These are phyloP conservation scores for Styela clava DNA, from an alignment of 23 tunicate genomes.

Conservation along the genomic window DNA sequence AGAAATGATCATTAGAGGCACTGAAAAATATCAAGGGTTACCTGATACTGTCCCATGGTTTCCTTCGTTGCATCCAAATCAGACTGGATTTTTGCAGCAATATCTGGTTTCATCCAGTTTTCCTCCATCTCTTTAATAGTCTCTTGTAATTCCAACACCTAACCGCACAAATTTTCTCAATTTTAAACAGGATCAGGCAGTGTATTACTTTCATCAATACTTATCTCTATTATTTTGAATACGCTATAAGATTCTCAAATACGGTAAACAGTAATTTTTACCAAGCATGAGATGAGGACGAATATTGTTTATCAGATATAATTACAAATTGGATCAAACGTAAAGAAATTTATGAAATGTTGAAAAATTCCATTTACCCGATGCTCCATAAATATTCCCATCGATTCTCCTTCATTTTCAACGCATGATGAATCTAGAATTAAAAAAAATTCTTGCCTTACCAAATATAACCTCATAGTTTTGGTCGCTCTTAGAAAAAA, in stretches of 20 bases:
- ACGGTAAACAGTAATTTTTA: too few species aligned
- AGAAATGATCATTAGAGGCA: too few species aligned
- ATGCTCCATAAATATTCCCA: slow-evolving; percentile 19
- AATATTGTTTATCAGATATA: not conserved
- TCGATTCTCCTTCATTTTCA: slow-evolving; percentile 16
- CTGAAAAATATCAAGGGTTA: too few species aligned
- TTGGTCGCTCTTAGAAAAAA: too few species aligned
- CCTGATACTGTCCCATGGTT: slow-evolving; percentile 1
- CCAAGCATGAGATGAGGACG: not conserved
- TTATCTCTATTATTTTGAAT: not conserved
- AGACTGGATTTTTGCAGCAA: not conserved
- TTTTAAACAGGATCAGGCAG: too few species aligned
- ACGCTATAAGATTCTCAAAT: not conserved
- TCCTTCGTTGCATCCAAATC: not conserved
- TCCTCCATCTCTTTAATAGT: slow-evolving; percentile 8
- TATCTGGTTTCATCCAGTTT: slow-evolving; percentile 21
- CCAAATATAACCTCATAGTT: too few species aligned
- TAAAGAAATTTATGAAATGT: not conserved
- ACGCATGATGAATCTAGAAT: slow-evolving; percentile 1
- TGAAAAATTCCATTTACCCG: slow-evolving; percentile 10
- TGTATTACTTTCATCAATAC: too few species aligned
- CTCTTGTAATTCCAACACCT: slow-evolving; percentile 5
- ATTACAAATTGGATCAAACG: not conserved
- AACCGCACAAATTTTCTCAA: too few species aligned
- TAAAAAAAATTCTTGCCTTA: too few species aligned